A percentile compares a stretch with the other conserved stretches of the same genome.
Conservation (phyloP, 2,113 vertebrate genomes). For the Caracal caracal region DNA sequence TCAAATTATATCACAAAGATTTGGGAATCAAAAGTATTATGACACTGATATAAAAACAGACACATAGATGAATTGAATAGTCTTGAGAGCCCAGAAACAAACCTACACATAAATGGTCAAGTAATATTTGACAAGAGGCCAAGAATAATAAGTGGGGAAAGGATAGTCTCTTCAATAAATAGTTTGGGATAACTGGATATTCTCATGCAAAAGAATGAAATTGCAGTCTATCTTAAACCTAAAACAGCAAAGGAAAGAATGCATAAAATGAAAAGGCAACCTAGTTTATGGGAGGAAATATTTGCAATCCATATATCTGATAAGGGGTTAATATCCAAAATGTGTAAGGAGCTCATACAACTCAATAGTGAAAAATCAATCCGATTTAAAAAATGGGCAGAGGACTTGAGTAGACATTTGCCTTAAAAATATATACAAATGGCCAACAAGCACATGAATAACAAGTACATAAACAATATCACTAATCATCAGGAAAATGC, state of each 20-base stretch:
- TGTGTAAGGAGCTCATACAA: not conserved
- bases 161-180: not conserved
- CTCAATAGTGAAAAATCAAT: not conserved
- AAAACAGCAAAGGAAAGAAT: not conserved
- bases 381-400: not conserved
- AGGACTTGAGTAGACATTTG: not conserved
- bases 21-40: not conserved
- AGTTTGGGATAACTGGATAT: not conserved
- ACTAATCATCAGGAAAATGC: not conserved
- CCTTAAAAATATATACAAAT: not conserved
- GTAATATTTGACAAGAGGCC: not conserved
- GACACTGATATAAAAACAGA: not conserved
- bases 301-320: not conserved
- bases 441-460: not conserved
- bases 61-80: not conserved
- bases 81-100: not conserved
- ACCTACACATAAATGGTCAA: not conserved
- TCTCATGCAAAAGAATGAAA: not conserved
- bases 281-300: not conserved
- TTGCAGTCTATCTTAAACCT: not conserved
- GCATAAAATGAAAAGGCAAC: not conserved
- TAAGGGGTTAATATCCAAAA: not conserved
- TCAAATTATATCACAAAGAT: not conserved
- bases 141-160: not conserved
- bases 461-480: not conserved